Conservation (phyloP, 2,888 invertebrate species). For the Drosophila atroscutellata region DNA sequence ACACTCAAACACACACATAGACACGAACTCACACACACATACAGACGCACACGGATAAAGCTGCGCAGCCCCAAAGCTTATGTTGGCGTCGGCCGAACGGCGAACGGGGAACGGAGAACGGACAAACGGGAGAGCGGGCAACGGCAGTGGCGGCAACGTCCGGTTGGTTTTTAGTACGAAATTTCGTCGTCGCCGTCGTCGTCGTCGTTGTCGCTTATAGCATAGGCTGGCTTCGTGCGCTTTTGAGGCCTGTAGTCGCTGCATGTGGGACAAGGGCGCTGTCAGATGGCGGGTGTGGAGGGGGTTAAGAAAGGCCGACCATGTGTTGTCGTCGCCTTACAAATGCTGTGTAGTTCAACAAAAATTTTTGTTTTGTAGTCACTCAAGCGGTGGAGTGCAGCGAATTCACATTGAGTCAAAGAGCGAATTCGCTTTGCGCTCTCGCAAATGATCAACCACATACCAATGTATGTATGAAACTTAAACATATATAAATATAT, state of each 20-base stretch:
- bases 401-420: constrained; percentile 47
- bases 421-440: constrained; percentile 52
- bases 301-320: constrained; percentile 56
- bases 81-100: constrained; percentile 54
- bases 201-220: constrained; percentile 45
- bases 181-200: constrained; percentile 56
- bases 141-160: constrained; percentile 73
- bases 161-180: constrained; percentile 79
- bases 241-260: constrained; percentile 58
- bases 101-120: constrained; percentile 17
- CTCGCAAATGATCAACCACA: constrained; percentile 44
- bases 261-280: constrained; percentile 53
- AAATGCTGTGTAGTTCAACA: constrained; percentile 55
- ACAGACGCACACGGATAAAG: constrained; percentile 48
- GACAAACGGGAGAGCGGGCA: constrained; percentile 34
- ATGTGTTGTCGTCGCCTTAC: constrained; percentile 61
- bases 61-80: constrained; percentile 68
- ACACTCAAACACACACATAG: constrained; percentile 41
- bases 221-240: constrained; percentile 63
- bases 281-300: constrained; percentile 26
- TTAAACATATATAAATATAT: constrained; percentile 26
- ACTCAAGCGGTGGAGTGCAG: constrained; percentile 27
- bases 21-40: constrained; percentile 26
- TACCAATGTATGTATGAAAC: constrained; percentile 7
- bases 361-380: constrained; percentile 22